Evolutionary conservation across 2,113 vertebrate genomes (phyloP), one percentile per base, ranked within the genome.

Genomic region (Apteryx owenii): DNA sequence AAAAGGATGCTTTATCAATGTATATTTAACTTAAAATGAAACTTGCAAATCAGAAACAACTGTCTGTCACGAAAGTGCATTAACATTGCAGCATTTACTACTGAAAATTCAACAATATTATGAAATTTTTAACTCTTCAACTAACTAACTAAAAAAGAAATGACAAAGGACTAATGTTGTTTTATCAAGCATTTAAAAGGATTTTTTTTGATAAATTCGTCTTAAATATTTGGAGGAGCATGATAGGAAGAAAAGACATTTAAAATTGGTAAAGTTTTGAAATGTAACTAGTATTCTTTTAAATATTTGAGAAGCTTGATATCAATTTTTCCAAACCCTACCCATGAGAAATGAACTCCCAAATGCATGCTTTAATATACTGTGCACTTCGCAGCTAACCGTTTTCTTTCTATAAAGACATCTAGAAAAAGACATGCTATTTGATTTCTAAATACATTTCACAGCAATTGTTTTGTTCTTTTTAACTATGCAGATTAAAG

Each of bases 21-120:
- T 97, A 76, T 93, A 77, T 97, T 98, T 98, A 97, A 97, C 97
- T 98, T 97, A 71, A 90, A 93, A 97, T 95, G 96, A 94, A 98
- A 97, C 94, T 96, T 96, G 95, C 93, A 95, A 96, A 96, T 95
- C 94, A 97, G 95, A 96, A 97, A 76, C 72, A 95, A 71, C 62
- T 76, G 66, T 95, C 91, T 97, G 64, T 96, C 90, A 91, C 79
- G 95, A 92, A 97, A 97, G 81, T 94, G 91, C 95, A 88, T 96
- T 96, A 92, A 90, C 18, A 18, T 83, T 76, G 66, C 88, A 95
- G 90, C 68, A 4, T 93, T 92, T 96, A 94, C 95, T 89, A 19
- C 44, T 90, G 91, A 88, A 97, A 97, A 95, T 86, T 88, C 85
- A 97, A 83, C 94, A 90, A 48, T 79, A 95, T 90, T 95, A 96